Conservation (phyloP, 2,113 vertebrate genomes). For the Poicephalus meyeri region DNA sequence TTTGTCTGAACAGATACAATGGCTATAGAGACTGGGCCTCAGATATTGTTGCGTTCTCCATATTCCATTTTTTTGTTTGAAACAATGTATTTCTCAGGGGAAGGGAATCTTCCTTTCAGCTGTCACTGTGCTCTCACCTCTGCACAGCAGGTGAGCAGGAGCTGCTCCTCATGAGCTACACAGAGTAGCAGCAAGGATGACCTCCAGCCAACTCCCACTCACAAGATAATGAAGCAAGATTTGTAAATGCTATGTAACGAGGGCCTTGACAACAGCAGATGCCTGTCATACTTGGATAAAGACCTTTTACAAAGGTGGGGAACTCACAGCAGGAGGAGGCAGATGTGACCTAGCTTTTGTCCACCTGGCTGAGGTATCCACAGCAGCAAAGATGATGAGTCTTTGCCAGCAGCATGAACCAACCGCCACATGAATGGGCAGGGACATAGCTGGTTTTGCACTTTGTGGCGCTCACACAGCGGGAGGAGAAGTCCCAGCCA, state of each 20-base stretch:
- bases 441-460: neutral
- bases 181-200: neutral
- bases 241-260: neutral
- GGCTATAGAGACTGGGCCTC: neutral
- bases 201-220: neutral
- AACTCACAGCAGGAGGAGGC: neutral
- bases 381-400: neutral
- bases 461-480: neutral
- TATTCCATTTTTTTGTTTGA: neutral
- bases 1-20: neutral
- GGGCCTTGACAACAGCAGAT: neutral
- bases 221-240: neutral
- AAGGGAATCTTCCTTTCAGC: neutral
- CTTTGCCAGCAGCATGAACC: neutral
- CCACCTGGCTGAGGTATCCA: neutral
- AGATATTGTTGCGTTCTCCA: neutral
- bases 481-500: neutral
- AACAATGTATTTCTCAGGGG: neutral
- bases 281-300: neutral
- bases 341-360: neutral
- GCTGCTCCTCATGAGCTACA: neutral
- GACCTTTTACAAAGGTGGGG: neutral
- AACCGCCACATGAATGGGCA: rapidly evolving
- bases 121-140: neutral
- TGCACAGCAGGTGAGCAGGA: neutral